Evolutionary conservation across 2,113 vertebrate species (phyloP).

Genomic region (Apteryx mantelli): DNA sequence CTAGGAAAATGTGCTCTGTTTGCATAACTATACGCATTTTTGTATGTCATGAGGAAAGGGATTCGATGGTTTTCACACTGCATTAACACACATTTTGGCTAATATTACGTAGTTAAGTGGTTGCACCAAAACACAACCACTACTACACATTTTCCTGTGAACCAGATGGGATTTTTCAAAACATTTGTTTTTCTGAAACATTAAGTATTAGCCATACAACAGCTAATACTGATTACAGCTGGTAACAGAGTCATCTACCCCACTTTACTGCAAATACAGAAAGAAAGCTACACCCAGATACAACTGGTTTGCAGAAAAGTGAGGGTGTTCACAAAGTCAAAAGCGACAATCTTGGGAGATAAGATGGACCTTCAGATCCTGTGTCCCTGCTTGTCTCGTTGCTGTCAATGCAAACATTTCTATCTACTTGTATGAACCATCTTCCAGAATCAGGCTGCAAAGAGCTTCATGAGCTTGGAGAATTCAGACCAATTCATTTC

Average conservation of each 20-base stretch:
- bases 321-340: not conserved
- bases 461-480: not conserved
- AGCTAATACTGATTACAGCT: not conserved
- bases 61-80: not conserved
- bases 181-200: not conserved
- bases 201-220: not conserved
- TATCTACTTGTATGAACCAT: not conserved
- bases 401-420: not conserved
- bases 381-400: not conserved
- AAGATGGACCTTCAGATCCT: not conserved
- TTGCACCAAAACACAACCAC: not conserved
- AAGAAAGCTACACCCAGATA: not conserved
- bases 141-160: not conserved
- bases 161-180: not conserved
- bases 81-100: not conserved
- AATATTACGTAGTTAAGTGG: not conserved
- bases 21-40: not conserved
- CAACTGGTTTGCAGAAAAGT: not conserved
- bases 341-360: not conserved
- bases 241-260: not conserved
- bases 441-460: not conserved
- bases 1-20: not conserved
- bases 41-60: not conserved
- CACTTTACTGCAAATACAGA: not conserved
- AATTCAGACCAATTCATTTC: not conserved